Evolutionary conservation across 1,140 invertebrate species (phyloP).

Genomic region (Tetragnatha versicolor): DNA sequence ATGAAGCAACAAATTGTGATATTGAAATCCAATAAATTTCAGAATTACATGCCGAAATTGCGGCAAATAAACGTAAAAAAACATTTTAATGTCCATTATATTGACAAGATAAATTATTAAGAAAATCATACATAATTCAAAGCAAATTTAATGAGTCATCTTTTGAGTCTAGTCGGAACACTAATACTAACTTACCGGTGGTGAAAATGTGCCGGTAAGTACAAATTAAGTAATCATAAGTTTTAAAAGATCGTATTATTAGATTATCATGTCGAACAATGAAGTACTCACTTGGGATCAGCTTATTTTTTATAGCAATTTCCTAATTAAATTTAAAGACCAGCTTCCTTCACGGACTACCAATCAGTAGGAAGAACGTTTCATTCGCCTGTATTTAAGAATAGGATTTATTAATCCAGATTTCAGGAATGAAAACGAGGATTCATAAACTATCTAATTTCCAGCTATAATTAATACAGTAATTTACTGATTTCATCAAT

Average conservation of each 20-base stretch:
- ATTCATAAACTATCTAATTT: neutral
- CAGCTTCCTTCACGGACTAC: slow-evolving; percentile 13
- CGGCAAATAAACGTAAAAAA: no score
- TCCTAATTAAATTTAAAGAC: slow-evolving; percentile 34
- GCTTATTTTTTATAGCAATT: neutral
- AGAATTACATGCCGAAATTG: no score
- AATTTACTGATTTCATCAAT: neutral
- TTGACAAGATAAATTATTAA: no score
- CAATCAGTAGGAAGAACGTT: slow-evolving; percentile 8
- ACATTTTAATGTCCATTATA: no score
- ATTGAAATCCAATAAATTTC: no score
- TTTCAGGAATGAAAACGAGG: neutral
- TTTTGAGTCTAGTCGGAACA: no score
- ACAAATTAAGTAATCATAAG: no score
- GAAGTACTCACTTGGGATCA: neutral
- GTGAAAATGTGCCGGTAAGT: no score
- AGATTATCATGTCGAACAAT: neutral
- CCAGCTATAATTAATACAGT: neutral
- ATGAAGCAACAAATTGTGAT: no score
- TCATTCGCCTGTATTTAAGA: neutral
- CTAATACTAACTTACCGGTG: no score
- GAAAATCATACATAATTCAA: no score
- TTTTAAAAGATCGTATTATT: neutral
- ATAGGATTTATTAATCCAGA: neutral
- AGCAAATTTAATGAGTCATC: no score